These are phyloP conservation scores for Crypturellus tataupa DNA, from an alignment of 2,797 vertebrate species.

Conservation along the genomic window DNA sequence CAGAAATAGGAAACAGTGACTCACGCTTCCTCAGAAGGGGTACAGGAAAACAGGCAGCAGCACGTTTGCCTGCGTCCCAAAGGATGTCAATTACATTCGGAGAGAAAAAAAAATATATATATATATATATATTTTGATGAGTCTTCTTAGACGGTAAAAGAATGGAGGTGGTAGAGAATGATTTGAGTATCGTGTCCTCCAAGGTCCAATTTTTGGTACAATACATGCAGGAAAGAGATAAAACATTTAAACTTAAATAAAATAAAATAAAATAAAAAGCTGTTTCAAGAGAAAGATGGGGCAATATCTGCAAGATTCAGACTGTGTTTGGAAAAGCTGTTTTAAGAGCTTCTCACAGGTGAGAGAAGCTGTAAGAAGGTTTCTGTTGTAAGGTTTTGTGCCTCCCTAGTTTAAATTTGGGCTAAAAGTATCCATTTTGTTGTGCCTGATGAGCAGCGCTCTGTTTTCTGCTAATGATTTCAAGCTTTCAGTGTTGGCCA, in stretches of 20 bases:
- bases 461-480: not conserved
- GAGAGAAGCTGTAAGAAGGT: not conserved
- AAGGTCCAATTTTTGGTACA: not conserved
- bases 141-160: not conserved
- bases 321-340: too few relatives aligned
- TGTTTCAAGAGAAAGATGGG: not conserved
- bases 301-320: not conserved
- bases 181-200: not conserved
- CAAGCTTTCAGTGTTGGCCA: not conserved
- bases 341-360: too few relatives aligned
- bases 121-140: too few relatives aligned
- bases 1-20: rapidly evolving
- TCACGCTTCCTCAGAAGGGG: not conserved
- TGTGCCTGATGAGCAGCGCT: too few relatives aligned
- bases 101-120: too few relatives aligned
- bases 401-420: not conserved
- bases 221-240: not conserved
- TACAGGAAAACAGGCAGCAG: rapidly evolving
- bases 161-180: not conserved
- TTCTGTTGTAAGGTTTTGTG: not conserved
- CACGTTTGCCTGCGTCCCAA: rapidly evolving
- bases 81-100: not conserved
- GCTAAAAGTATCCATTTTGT: not conserved
- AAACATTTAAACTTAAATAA: not conserved
- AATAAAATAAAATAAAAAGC: rapidly evolving